These are phyloP conservation scores for Jaculus jaculus DNA, from an alignment of 2,113 vertebrate species.

Conservation along the genomic window DNA sequence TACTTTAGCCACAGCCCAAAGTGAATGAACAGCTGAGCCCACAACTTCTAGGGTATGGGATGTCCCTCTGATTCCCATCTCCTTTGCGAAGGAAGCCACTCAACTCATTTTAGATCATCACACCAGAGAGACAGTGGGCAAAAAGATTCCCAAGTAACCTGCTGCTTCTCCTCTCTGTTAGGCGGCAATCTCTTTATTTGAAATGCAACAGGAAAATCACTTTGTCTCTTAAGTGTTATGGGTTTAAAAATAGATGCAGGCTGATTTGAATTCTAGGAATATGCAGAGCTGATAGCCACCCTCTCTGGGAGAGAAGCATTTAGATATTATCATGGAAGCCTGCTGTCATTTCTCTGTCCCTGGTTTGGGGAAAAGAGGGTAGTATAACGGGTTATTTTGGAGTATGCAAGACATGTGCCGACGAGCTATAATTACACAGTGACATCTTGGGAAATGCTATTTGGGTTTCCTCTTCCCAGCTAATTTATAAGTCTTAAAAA, in stretches of 20 bases:
- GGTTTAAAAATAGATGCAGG: constrained; percentile 8
- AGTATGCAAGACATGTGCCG: constrained; percentile 72
- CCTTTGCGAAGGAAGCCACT: background rate
- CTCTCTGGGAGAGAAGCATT: constrained; percentile 42
- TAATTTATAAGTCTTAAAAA: constrained; percentile 75
- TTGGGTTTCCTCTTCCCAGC: constrained; percentile 50
- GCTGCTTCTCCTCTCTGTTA: background rate
- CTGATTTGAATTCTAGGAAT: constrained; percentile 71
- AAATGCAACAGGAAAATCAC: constrained; percentile 23
- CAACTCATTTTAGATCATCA: background rate
- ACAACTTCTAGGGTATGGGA: background rate
- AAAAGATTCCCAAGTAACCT: background rate
- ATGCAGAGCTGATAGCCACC: constrained; percentile 43
- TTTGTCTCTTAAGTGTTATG: constrained; percentile 5
- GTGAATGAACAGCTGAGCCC: accelerated
- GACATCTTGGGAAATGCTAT: constrained; percentile 73
- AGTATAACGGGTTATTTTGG: constrained; percentile 71
- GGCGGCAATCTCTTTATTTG: constrained; percentile 31
- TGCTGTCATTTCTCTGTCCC: constrained; percentile 51
- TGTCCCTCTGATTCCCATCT: background rate
- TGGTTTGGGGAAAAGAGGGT: constrained; percentile 50
- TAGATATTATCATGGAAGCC: constrained; percentile 54
- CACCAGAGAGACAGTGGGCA: background rate
- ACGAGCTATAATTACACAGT: constrained; percentile 76
- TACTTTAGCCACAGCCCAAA: background rate